phyloP scores from a whole-genome alignment of 2,113 vertebrate genomes.

The Daphoenositta chrysoptera region DNA sequence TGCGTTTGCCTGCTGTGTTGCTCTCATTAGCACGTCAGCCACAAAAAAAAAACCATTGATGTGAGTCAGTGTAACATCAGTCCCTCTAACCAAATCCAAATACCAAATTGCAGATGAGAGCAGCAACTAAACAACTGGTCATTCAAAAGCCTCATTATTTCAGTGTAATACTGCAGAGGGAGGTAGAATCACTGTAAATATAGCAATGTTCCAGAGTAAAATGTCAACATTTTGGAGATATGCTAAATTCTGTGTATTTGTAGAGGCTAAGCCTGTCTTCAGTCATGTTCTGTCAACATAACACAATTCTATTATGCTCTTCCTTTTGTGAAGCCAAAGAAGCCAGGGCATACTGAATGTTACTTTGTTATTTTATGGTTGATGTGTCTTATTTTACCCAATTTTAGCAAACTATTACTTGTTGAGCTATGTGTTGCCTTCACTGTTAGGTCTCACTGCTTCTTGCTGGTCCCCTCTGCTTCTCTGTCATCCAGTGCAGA shows the following conservation, averaged over 20 bases:
- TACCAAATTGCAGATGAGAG: not conserved
- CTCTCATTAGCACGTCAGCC: not conserved
- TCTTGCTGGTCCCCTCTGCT: not conserved
- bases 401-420: not conserved
- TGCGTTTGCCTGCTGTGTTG: not conserved
- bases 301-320: not conserved
- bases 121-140: not conserved
- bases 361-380: not conserved
- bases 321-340: not conserved
- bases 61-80: not conserved
- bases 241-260: not conserved
- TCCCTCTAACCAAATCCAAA: not conserved
- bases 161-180: not conserved
- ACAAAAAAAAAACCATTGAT: not conserved
- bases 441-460: not conserved
- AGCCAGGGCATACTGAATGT: not conserved
- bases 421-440: not conserved
- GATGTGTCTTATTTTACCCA: not conserved
- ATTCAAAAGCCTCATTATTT: not conserved
- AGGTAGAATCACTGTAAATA: not conserved
- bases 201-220: not conserved
- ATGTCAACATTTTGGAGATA: not conserved
- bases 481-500: not conserved
- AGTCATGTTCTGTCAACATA: not conserved
- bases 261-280: not conserved